Percentiles rank a stretch among this genome's conserved stretches.
These are phyloP conservation scores for Drosophila nr. perissopoda DNA, from an alignment of 2,888 invertebrate genomes.

Conservation along the genomic window DNA sequence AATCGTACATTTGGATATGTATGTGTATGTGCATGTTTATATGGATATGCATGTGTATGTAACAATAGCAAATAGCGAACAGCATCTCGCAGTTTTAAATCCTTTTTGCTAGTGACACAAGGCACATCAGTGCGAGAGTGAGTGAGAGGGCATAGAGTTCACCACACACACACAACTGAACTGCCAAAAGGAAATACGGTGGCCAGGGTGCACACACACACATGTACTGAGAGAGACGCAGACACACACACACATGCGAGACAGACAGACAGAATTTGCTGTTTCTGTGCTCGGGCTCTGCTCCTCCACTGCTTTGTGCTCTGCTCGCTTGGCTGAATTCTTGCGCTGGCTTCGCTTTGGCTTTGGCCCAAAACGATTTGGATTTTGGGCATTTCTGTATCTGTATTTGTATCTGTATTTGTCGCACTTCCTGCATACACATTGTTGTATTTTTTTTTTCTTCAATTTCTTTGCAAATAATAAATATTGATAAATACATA, in stretches of 20 bases:
- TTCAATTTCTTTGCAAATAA: conserved; percentile 37
- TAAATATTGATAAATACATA: conserved; percentile 66
- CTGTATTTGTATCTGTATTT: conserved; percentile 76
- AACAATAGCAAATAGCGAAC: conserved; percentile 42
- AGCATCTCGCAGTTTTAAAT: conserved; percentile 54
- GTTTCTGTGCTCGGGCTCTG: conserved; percentile 18
- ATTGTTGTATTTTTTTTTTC: conserved; percentile 34
- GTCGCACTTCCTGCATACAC: conserved; percentile 70
- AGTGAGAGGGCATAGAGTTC: conserved; percentile 56
- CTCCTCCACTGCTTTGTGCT: conserved; percentile 34
- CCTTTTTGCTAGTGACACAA: conserved; percentile 42
- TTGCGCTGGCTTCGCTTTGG: conserved; percentile 57
- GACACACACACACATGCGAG: conserved; percentile 22
- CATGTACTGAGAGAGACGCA: conserved; percentile 13
- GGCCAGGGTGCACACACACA: conserved; percentile 49
- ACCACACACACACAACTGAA: conserved; percentile 46
- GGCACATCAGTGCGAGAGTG: conserved; percentile 5
- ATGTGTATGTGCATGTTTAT: conserved; percentile 1
- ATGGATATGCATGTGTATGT: conserved; percentile 9
- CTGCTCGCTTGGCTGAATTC: conserved; percentile 70
- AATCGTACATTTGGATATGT: conserved; percentile 21
- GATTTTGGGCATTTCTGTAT: conserved; percentile 64
- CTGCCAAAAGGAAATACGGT: conserved; percentile 73
- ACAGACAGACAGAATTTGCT: conserved; percentile 51
- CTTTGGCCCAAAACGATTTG: conserved; percentile 71